phyloP scores from a whole-genome alignment of 1,140 invertebrate genomes.

The Drosophila kanapiae region DNA sequence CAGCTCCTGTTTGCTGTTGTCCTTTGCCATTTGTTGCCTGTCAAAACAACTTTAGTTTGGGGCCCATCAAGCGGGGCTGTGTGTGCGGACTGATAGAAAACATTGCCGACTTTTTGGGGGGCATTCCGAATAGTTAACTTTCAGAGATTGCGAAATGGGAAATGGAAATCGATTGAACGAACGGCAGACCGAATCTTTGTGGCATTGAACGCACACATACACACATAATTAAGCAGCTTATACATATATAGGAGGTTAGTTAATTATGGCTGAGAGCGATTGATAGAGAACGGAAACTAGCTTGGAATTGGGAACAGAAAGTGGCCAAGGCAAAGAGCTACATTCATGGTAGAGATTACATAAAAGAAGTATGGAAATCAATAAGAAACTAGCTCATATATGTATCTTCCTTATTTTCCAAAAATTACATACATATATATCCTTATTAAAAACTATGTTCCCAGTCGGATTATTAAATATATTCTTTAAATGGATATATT shows the following conservation, averaged over 20 bases:
- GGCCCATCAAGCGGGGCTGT: slow-evolving; percentile 10
- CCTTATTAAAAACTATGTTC: neutral
- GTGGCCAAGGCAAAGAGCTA: neutral
- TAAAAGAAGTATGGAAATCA: neutral
- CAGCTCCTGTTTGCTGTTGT: slow-evolving; percentile 34
- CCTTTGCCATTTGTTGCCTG: slow-evolving; percentile 47
- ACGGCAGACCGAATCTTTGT: neutral
- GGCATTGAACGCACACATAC: slow-evolving; percentile 8
- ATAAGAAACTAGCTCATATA: neutral
- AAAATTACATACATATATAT: neutral
- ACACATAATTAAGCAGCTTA: slow-evolving; percentile 39
- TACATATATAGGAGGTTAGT: slow-evolving; percentile 34
- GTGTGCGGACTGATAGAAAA: slow-evolving; percentile 21
- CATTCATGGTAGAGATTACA: neutral
- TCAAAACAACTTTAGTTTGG: slow-evolving; percentile 51
- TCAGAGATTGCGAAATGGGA: slow-evolving; percentile 22
- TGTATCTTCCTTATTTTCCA: neutral
- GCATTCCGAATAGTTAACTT: slow-evolving; percentile 38
- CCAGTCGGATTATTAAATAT: neutral
- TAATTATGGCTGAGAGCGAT: slow-evolving; percentile 21
- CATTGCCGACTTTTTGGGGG: slow-evolving; percentile 48
- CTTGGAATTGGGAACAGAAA: neutral
- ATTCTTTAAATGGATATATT: no score
- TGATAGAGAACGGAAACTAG: neutral
- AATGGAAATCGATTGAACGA: slow-evolving; percentile 33